phyloP scores from a whole-genome alignment of 2,113 vertebrate species.

The Opisthocomus hoazin region DNA sequence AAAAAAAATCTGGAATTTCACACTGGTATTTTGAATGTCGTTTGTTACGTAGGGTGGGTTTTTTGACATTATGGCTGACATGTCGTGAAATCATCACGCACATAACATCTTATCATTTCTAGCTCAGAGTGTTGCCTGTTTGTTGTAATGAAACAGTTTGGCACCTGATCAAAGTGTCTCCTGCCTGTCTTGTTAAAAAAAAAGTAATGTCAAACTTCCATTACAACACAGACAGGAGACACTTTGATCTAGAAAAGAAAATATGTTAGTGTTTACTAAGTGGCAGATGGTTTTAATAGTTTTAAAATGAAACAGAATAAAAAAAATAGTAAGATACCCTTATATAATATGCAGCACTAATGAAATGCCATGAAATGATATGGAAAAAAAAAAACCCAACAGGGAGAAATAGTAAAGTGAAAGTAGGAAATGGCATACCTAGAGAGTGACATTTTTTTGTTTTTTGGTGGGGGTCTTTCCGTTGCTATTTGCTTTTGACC shows the following conservation, averaged over 20 bases:
- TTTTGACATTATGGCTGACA: neutral
- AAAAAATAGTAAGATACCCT: neutral
- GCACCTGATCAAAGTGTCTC: slow-evolving; percentile 57
- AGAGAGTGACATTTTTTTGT: neutral
- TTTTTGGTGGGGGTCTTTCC: neutral
- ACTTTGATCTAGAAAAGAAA: slow-evolving; percentile 61
- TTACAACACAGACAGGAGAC: slow-evolving; percentile 46
- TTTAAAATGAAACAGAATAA: slow-evolving; percentile 43
- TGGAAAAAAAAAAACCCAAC: neutral
- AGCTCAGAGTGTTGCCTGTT: slow-evolving; percentile 46
- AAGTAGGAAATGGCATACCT: neutral
- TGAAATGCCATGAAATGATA: neutral
- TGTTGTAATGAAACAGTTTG: slow-evolving; percentile 48
- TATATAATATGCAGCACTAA: neutral
- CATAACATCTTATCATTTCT: slow-evolving; percentile 44
- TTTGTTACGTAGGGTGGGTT: neutral
- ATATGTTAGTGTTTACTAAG: slow-evolving; percentile 56
- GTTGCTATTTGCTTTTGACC: neutral
- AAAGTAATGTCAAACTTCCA: slow-evolving; percentile 42
- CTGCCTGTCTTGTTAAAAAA: slow-evolving; percentile 50
- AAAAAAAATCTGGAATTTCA: neutral
- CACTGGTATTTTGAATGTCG: neutral
- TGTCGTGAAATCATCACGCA: neutral
- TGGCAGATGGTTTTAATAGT: slow-evolving; percentile 58
- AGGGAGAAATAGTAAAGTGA: neutral